Evolutionary conservation across 2,888 invertebrate species (phyloP), one percentile per base, ranked within the genome.

Genomic region (Pardosa pseudoannulata): DNA sequence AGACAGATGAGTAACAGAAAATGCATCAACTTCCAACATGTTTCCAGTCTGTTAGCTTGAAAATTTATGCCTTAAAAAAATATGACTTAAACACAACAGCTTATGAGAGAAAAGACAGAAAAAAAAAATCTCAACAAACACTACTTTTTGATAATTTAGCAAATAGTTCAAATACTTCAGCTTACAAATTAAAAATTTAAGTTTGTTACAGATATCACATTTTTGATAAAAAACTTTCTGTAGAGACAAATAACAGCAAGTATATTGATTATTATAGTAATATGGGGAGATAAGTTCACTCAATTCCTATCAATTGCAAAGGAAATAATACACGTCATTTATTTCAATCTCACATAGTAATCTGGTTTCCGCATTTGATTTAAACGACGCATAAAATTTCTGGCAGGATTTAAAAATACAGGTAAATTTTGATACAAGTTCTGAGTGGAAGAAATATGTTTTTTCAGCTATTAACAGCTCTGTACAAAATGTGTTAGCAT

Each of bases 401-500:
- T 65, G 65, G 65, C 65, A 65, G 65, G 65, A 65, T 65, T 29
- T 19, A n/a, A 65, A n/a, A n/a, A 65, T 29, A 65, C 31, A 29
- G 1, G 11, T 16, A 31, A 62, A 0, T 62, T 46, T 46, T 16
- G 23, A 56, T 6, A 23, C 7, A 56, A 56, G 56, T 65, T 65
- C 31, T 31, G 31, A 65, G 11, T 23, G 62, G 6, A 62, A 62
- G 62, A 62, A 62, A 16, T 50, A 1, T 1, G 0, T 50, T 6
- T 16, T 50, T 50, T 50, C 6, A 16, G n/a, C n/a, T n/a, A n/a
- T n/a, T n/a, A n/a, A n/a, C n/a, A n/a, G n/a, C n/a, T n/a, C n/a
- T n/a, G n/a, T n/a, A n/a, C n/a, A n/a, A n/a, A n/a, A n/a, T n/a
- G n/a, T n/a, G n/a, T n/a, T n/a, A n/a, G n/a, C n/a, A n/a, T n/a